phyloP scores from a whole-genome alignment of 2,797 vertebrate species.

The Champsocephalus gunnari region DNA sequence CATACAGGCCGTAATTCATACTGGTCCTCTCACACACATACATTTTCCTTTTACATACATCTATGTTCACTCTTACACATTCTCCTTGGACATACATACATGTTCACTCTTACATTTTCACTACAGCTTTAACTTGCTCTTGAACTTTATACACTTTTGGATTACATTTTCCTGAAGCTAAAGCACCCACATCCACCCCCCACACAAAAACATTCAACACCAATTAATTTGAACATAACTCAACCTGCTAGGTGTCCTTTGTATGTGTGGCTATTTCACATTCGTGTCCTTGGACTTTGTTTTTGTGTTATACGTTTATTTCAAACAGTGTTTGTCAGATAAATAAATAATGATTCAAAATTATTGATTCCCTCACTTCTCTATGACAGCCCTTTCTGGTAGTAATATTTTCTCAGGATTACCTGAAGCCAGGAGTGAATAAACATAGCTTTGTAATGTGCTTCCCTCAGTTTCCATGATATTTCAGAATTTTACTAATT shows the following conservation, averaged over 20 bases:
- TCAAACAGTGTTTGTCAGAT: not conserved
- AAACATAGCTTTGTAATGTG: not conserved
- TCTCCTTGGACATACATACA: too few species aligned
- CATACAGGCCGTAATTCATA: too few species aligned
- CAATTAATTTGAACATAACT: not conserved
- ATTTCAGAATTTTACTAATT: not conserved
- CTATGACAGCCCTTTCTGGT: not conserved
- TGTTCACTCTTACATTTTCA: not conserved
- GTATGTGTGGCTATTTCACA: not conserved
- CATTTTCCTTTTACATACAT: too few species aligned
- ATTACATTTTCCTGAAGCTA: constrained; percentile 5
- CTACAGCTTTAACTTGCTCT: constrained; percentile 6
- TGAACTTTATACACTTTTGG: constrained; percentile 13
- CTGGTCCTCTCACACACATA: too few species aligned
- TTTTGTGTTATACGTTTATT: not conserved
- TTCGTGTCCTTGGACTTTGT: not conserved
- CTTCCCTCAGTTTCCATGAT: not conserved
- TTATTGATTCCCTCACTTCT: not conserved
- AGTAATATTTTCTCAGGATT: not conserved
- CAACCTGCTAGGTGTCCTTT: not conserved
- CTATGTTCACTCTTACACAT: too few species aligned
- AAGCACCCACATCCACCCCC: not conserved
- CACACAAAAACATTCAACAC: not conserved
- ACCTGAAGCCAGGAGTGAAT: not conserved
- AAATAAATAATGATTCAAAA: not conserved